Percentiles rank a stretch among this genome's conserved stretches.
These are phyloP conservation scores for Danaus plexippus DNA, from an alignment of 1,140 invertebrate species.

Conservation along the genomic window DNA sequence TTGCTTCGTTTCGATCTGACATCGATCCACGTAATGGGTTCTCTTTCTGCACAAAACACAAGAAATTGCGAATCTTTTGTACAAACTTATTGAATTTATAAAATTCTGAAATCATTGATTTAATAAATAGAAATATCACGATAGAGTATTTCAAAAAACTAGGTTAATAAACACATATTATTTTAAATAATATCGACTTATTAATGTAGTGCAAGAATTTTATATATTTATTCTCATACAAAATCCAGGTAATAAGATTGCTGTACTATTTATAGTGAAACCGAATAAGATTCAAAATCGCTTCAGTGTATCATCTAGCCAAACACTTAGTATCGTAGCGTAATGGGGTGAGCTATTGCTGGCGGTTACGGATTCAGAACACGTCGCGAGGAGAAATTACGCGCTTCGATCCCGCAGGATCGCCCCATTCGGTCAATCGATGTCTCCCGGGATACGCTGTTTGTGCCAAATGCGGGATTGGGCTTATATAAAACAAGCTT, in stretches of 20 bases:
- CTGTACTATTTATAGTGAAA: not conserved
- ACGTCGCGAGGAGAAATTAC: conserved; percentile 59
- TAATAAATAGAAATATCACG: too few relatives aligned
- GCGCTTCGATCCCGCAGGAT: conserved; percentile 48
- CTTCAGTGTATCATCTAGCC: conserved; percentile 16
- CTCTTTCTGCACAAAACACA: conserved; percentile 13
- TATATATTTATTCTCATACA: too few relatives aligned
- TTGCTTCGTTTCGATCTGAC: conserved; percentile 57
- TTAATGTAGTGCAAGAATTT: too few relatives aligned
- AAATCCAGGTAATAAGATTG: too few relatives aligned
- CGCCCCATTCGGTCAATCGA: conserved; percentile 57
- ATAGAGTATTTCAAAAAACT: too few relatives aligned
- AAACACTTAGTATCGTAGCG: conserved; percentile 38
- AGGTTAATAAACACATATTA: too few relatives aligned
- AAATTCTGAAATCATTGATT: too few relatives aligned
- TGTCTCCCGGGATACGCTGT: conserved; percentile 35
- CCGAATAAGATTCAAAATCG: conserved; percentile 4
- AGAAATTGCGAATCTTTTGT: conserved; percentile 6
- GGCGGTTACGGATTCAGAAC: conserved; percentile 46
- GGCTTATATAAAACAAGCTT: conserved; percentile 1
- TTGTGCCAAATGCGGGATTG: conserved; percentile 13
- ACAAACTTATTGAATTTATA: too few relatives aligned
- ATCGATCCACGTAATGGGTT: conserved; percentile 52
- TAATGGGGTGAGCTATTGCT: conserved; percentile 66
- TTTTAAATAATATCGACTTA: too few relatives aligned